Base-by-base conservation (phyloP, 1,140 invertebrate genomes). In the Brachionus calyciflorus region DNA sequence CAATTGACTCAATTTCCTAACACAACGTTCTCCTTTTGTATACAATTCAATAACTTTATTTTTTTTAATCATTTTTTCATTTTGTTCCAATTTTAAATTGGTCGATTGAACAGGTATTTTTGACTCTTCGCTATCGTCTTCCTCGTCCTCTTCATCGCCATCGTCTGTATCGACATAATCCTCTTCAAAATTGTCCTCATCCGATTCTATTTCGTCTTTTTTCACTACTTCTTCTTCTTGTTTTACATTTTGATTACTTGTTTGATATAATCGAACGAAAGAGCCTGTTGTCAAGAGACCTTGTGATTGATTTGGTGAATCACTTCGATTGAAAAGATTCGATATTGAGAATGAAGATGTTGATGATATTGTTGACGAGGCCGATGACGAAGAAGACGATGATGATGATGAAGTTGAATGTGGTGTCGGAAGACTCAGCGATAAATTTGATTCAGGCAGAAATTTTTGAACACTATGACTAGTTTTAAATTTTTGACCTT, bases 51-150 rank as follows among this genome's bases (percentile, higher is more conserved):
- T 73, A 9, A 73, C 69, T 33, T 73, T 73, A 14, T 73, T 73
- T 51, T 73, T 73, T 51, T 73, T 73, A 5, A 73, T 51, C 51
- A 55, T 73, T n/a, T 73, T 73, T 33, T 73, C 69, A 12, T 73
- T 73, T 53, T 73, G 69, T 55, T 73, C 69, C 2, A 65, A 7
- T 28, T 65, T 65, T 12, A 65, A 26, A 3, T 19, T 44, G 1
- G 60, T 44, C 0, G 60, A 12, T 10, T 41, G 40, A 26, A 7
- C 7, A 10, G 10, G 60, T 4, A 7, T 2, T 21, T 28, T 44
- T 12, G 6, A 3, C n/a, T 73, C 65, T 9, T 73, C 46, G 69
- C 12, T 26, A 51, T 19, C 4, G 1, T 73, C 69, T 10, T 73
- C 46, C 9, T 55, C 51, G 44, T 73, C 46, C 19, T 73, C 69